phyloP scores from a whole-genome alignment of 2,113 vertebrate species.

The Ailurus styani region DNA sequence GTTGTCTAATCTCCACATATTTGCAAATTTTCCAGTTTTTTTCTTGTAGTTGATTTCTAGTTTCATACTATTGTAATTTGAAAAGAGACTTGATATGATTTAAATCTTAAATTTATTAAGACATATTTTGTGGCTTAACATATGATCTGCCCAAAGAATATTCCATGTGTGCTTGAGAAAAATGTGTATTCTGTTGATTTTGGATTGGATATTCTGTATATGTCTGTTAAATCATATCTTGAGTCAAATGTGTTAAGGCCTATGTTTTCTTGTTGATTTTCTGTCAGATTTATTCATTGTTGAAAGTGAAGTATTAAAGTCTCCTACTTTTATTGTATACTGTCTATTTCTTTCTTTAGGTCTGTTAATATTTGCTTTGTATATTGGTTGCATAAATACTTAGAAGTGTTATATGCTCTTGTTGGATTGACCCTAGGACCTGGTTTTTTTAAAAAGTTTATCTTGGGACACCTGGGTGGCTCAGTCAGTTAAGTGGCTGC shows the following conservation, averaged over 20 bases:
- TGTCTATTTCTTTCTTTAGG: background rate
- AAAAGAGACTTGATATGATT: background rate
- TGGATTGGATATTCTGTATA: background rate
- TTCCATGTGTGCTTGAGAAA: background rate
- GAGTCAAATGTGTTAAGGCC: background rate
- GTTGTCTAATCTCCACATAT: background rate
- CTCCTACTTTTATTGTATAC: background rate
- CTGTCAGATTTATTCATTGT: background rate
- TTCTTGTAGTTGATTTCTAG: background rate
- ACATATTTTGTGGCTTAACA: background rate
- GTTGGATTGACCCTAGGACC: background rate
- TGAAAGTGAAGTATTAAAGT: background rate
- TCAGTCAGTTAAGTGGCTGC: too few relatives aligned
- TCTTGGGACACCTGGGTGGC: too few relatives aligned
- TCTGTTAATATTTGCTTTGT: background rate
- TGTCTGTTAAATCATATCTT: background rate
- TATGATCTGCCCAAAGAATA: background rate
- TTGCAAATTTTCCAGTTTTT: background rate
- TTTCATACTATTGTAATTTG: background rate
- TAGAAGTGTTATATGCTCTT: background rate
- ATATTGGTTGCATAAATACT: background rate
- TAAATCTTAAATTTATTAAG: background rate
- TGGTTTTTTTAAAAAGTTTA: background rate
- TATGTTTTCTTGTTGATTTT: background rate
- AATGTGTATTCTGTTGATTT: background rate